Percentiles rank a stretch among this genome's conserved stretches.
phyloP scores from a whole-genome alignment of 2,113 vertebrate species.

The Pomatorhinus ruficollis region DNA sequence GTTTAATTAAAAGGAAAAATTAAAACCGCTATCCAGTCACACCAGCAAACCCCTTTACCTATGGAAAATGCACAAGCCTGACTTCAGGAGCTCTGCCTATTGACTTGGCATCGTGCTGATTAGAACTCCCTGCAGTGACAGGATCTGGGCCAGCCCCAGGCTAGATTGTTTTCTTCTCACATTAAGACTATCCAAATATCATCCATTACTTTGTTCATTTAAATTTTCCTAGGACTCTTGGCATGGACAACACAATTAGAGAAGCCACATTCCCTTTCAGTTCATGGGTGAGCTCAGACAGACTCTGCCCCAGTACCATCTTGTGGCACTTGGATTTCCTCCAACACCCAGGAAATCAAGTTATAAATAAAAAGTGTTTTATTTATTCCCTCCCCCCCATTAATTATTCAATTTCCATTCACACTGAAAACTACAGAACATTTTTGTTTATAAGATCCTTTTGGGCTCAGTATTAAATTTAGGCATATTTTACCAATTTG shows the following conservation, averaged over 20 bases:
- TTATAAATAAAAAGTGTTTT: constrained; percentile 18
- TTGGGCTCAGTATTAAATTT: neutral
- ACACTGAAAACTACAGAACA: neutral
- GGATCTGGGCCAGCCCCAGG: neutral
- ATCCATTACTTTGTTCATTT: neutral
- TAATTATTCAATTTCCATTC: constrained; percentile 1
- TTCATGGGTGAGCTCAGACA: neutral
- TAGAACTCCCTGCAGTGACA: neutral
- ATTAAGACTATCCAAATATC: neutral
- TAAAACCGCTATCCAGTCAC: neutral
- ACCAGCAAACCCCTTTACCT: neutral
- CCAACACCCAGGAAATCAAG: constrained; percentile 13
- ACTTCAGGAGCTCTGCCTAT: neutral
- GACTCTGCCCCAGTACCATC: neutral
- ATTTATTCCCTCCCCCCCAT: neutral
- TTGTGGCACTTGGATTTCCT: constrained; percentile 5
- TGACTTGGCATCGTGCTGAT: neutral
- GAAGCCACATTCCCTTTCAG: neutral
- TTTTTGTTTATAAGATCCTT: neutral
- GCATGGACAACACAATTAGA: neutral
- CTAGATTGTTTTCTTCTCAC: neutral
- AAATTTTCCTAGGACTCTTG: neutral
- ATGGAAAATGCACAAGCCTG: neutral
- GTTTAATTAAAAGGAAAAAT: neutral
- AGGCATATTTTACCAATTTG: neutral